Base-by-base conservation (phyloP, 2,888 invertebrate species). In the Iphiclides podalirius region DNA sequence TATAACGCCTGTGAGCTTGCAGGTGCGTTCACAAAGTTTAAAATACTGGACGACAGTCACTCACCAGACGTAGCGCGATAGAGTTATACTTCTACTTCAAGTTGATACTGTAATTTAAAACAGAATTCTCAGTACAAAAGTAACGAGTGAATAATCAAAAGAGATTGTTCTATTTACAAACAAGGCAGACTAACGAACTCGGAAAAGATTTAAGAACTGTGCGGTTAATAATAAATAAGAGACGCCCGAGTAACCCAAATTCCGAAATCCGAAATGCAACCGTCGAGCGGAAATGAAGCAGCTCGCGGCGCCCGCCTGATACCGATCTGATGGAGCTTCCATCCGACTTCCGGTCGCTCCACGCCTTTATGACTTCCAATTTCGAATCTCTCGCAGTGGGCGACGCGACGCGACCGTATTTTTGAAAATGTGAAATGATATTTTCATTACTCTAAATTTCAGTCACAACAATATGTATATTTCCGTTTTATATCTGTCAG, bases 221-320 rank as follows among this genome's bases (percentile, higher is more conserved):
- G 31, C 11, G 11, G 6, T 31, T 31, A 2, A 8, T 31, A 35
- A 20, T 35, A 15, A 33, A 45, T 38, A 37, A 45, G 31, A 4
- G 16, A 17, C 11, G 17, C 13, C 74, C 67, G 54, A 54, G 53
- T 63, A 70, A 75, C 74, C 72, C 66, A 67, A 69, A 79, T 77
- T 79, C 79, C 73, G 69, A 79, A 81, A 82, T 80, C 80, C 81
- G 79, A 81, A 82, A 83, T 80, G 81, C 83, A 80, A 75, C 41
- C 33, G 31, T 41, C n/a, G 41, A 31, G 12, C 41, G 41, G 41
- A 41, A 41, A 41, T 41, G 41, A 41, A 33, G 41, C 41, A 33
- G 33, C 33, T 33, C 28, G 33, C 41, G 41, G 41, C 41, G 41
- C 17, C 41, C 16, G 41, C 41, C 16, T 31, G 41, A 41, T 41